Conservation (phyloP, 2,113 vertebrate genomes). For the Syrmaticus mikado region DNA sequence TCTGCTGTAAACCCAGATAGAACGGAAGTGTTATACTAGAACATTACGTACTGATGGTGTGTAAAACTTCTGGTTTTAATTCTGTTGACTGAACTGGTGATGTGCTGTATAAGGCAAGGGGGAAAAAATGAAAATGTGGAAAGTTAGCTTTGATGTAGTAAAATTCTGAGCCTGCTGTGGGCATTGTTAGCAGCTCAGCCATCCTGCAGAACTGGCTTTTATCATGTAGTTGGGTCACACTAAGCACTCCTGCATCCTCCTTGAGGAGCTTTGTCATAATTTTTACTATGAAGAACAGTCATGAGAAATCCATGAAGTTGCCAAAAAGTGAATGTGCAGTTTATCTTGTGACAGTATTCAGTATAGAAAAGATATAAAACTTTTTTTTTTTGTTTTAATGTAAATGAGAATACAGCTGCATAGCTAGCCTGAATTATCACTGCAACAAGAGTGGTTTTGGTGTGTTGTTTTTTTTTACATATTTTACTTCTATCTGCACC, state of each 20-base stretch:
- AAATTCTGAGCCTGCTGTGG: neutral
- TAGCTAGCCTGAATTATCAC: neutral
- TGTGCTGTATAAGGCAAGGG: rapidly evolving
- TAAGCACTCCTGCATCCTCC: neutral
- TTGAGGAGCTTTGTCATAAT: neutral
- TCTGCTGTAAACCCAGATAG: neutral
- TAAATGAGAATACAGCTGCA: neutral
- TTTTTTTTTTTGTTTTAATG: neutral
- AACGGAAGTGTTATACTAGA: neutral
- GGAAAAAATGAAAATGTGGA: neutral
- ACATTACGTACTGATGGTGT: neutral
- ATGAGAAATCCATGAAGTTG: neutral
- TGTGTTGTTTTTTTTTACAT: neutral
- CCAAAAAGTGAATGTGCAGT: neutral
- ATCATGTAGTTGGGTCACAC: neutral
- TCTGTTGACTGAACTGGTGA: neutral
- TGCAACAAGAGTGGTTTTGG: neutral
- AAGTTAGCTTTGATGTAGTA: neutral
- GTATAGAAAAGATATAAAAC: neutral
- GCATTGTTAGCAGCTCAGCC: neutral
- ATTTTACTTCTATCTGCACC: neutral
- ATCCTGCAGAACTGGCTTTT: neutral
- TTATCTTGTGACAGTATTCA: neutral
- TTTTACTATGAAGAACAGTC: neutral
- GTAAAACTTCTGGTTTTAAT: neutral